Percentiles rank a stretch among this genome's conserved stretches.
Conservation (phyloP, 2,113 vertebrate genomes). For the Hemiprocne comata region DNA sequence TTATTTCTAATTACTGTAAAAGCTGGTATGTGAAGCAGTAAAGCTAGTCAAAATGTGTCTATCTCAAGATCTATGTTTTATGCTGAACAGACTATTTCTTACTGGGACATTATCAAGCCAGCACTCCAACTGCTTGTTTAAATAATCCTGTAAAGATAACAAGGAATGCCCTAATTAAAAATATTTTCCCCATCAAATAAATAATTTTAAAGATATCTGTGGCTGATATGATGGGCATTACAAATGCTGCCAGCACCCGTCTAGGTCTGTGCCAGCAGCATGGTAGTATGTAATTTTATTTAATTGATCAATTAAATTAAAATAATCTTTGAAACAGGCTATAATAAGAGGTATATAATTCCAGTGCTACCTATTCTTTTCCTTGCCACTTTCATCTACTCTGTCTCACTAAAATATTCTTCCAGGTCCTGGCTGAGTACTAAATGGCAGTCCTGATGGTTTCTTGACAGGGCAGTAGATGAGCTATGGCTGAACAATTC, state of each 20-base stretch:
- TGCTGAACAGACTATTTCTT: not conserved
- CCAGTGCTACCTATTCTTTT: slow-evolving; percentile 57
- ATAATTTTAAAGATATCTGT: not conserved
- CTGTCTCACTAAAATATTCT: not conserved
- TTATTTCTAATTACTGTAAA: not conserved
- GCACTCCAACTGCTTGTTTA: fast-evolving
- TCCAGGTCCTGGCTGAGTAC: slow-evolving; percentile 2
- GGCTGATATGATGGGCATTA: not conserved
- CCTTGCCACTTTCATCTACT: slow-evolving; percentile 45
- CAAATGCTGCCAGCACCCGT: not conserved
- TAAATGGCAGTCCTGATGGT: slow-evolving; percentile 26
- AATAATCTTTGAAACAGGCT: slow-evolving; percentile 70
- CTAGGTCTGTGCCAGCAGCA: slow-evolving; percentile 39
- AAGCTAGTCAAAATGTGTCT: not conserved
- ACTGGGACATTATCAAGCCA: not conserved
- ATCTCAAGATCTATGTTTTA: not conserved
- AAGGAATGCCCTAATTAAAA: slow-evolving; percentile 1
- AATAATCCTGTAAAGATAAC: not conserved
- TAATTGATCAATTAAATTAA: slow-evolving; percentile 75
- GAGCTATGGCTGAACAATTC: not conserved
- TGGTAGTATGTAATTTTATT: slow-evolving; percentile 44
- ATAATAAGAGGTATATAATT: slow-evolving; percentile 55
- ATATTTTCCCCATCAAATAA: not conserved
- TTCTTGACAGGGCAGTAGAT: not conserved
- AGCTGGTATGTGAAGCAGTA: not conserved